phyloP scores from a whole-genome alignment of 2,113 vertebrate genomes.

The Corythaeola cristata region DNA sequence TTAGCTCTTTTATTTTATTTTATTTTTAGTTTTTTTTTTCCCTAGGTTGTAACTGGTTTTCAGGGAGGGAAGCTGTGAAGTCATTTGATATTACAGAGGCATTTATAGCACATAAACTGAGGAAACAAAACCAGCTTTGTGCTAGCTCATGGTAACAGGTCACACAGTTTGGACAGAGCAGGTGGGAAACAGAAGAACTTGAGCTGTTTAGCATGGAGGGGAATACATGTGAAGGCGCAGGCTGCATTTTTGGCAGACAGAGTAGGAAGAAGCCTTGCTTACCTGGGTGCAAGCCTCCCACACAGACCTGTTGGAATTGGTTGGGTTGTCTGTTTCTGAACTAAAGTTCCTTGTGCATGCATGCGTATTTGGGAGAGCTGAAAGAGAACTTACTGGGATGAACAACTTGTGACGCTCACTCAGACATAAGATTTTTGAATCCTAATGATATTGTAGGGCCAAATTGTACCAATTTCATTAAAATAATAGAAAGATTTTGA shows the following conservation, averaged over 20 bases:
- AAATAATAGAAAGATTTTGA: neutral
- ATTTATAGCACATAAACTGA: neutral
- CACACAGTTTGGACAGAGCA: accelerated
- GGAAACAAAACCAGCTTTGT: neutral
- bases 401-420: neutral
- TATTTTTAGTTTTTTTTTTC: neutral
- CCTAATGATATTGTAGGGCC: neutral
- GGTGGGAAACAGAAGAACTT: neutral
- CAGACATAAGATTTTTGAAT: neutral
- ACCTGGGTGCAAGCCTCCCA: neutral
- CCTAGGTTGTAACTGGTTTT: neutral
- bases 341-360: neutral
- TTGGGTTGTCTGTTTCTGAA: neutral
- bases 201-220: accelerated
- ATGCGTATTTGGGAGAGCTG: accelerated
- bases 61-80: neutral
- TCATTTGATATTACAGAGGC: neutral
- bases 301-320: neutral
- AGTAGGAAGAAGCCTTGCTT: neutral
- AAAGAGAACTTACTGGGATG: neutral
- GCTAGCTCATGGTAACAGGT: accelerated
- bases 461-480: neutral
- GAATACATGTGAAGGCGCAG: neutral
- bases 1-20: neutral
- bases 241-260: neutral